Base-by-base conservation (phyloP, 2,797 vertebrate genomes). In the Ataeniobius toweri region DNA sequence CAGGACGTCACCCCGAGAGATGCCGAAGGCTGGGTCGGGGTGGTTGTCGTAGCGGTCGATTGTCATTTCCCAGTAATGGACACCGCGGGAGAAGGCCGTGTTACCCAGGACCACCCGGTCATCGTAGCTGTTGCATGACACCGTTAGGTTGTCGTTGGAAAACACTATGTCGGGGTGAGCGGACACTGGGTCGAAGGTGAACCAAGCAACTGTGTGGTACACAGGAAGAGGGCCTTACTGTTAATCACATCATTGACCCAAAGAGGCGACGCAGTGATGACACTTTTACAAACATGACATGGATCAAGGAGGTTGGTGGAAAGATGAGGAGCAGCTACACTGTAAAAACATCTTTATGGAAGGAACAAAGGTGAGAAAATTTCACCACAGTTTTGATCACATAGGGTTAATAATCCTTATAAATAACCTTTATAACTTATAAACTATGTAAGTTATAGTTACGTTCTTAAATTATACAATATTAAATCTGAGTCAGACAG, bases 1-100 rank as follows among this genome's bases (percentile, higher is more conserved):
- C 87, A 98, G 93, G 69, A 98, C 98, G n/a, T 99, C 98, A 0
- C 88, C 90, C 39, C 96, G 96, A 0, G 97, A 98, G 86, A 99
- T 92, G 0, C 98, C 98, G 3, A 99, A 99, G 28, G 98, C 98
- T 0, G 98, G 98, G 86, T 99, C 98, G 0, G 98, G 98, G 93
- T 99, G 98, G 95, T 99, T 99, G 89, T 99, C 98, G 6, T 99
- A 99, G 69, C 98, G 97, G 69, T 99, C 98, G 8, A 99, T 86
- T 0, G 96, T 98, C 73, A 99, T 95, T 91, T 99, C 98, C 98
- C 98, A 99, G 91, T 99, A 99, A 84, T 99, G 98, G 26, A 99
- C 95, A 0, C 98, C 98, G 6, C 97, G 97, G 84, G 98, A 99
- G 85, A 99, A 99, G 51, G 96, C 96, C 0, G 97, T 96, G 86